These are phyloP conservation scores for Seriola quinqueradiata DNA, from an alignment of 2,113 vertebrate species.

Conservation along the genomic window DNA sequence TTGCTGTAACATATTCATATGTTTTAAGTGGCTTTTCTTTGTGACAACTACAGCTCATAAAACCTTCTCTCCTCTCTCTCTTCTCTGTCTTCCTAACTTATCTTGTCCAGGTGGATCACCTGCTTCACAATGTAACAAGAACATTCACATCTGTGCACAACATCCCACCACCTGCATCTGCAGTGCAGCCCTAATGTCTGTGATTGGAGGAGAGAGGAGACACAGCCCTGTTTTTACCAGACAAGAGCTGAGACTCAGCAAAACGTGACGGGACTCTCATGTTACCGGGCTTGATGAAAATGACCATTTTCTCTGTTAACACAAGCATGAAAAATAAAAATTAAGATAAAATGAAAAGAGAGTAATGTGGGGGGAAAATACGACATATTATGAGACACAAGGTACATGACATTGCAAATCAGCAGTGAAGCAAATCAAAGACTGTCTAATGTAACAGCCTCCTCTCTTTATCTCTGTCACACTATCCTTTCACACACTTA, in stretches of 20 bases:
- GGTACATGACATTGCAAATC: constrained; percentile 5
- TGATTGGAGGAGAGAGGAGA: constrained; percentile 47
- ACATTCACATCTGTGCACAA: constrained; percentile 16
- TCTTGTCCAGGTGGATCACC: constrained; percentile 53
- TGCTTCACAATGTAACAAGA: constrained; percentile 11
- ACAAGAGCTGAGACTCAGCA: constrained; percentile 32
- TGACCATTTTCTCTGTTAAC: constrained; percentile 19
- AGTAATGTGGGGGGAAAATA: neutral
- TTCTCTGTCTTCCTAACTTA: neutral
- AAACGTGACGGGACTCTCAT: constrained; percentile 35
- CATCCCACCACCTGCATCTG: constrained; percentile 40
- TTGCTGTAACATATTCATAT: neutral
- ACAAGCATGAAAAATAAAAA: constrained; percentile 27
- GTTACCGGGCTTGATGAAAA: constrained; percentile 37
- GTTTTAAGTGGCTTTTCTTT: neutral
- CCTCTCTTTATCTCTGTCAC: constrained; percentile 11
- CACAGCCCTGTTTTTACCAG: constrained; percentile 17
- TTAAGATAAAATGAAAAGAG: constrained; percentile 12
- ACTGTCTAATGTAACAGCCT: constrained; percentile 29
- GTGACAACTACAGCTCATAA: neutral
- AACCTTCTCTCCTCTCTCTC: constrained; percentile 6
- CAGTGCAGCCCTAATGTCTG: constrained; percentile 31
- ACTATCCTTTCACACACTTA: constrained; percentile 35
- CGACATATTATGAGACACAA: neutral
- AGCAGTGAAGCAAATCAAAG: constrained; percentile 21